Conservation (phyloP, 2,113 vertebrate species). For the Chlorocebus sabaeus region DNA sequence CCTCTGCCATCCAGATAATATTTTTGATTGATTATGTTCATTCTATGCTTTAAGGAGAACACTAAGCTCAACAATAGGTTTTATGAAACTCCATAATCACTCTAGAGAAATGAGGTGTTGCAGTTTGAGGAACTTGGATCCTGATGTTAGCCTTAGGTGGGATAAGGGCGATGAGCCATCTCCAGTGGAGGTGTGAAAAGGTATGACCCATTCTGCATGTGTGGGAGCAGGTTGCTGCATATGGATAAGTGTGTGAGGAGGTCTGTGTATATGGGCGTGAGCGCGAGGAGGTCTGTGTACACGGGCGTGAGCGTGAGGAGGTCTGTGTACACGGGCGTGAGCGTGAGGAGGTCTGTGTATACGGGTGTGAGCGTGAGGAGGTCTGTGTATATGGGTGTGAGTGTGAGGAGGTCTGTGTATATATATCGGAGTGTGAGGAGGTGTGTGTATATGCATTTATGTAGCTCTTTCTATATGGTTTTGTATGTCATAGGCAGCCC, state of each 20-base stretch:
- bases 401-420: background rate
- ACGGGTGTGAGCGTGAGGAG: too few species aligned
- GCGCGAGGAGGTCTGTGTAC: too few species aligned
- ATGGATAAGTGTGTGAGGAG: too few species aligned
- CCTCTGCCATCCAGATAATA: background rate
- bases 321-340: too few species aligned
- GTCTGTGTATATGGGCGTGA: fast-evolving
- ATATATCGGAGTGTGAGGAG: background rate
- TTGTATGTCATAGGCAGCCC: background rate
- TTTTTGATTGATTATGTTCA: background rate
- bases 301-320: fast-evolving
- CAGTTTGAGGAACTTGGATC: background rate
- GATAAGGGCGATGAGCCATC: fast-evolving
- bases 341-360: too few species aligned
- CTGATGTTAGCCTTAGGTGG: too few species aligned
- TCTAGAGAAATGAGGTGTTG: background rate
- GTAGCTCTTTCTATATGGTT: background rate
- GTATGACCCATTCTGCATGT: background rate
- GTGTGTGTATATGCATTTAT: too few species aligned
- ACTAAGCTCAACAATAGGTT: background rate
- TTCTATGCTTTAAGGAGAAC: background rate
- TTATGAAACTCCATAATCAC: background rate
- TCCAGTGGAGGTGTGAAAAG: fast-evolving
- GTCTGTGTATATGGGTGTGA: fast-evolving
- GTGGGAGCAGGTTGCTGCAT: background rate